Evolutionary conservation across 1,140 invertebrate species (phyloP).

Genomic region (Metaphire vulgaris): DNA sequence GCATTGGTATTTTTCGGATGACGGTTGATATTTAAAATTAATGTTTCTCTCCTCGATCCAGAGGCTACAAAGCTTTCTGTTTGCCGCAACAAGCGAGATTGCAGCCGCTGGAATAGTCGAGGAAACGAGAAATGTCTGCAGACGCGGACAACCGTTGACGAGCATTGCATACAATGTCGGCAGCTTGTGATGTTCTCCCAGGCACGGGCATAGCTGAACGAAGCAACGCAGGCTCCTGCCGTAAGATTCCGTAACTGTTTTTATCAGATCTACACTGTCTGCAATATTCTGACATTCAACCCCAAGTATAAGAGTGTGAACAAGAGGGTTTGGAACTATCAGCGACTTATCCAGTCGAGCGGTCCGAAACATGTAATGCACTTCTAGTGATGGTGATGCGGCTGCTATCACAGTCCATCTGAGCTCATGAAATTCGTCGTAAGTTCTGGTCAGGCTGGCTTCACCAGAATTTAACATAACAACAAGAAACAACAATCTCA

Average conservation of each 20-base stretch:
- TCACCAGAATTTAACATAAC: too few relatives aligned
- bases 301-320: neutral
- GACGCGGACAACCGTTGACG: neutral
- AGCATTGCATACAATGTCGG: neutral
- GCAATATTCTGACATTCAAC: neutral
- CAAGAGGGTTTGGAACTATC: neutral
- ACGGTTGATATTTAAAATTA: neutral
- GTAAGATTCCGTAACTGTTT: neutral
- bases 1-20: neutral
- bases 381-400: neutral
- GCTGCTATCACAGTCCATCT: neutral
- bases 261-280: neutral
- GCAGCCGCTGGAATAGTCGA: neutral
- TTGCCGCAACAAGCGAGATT: neutral
- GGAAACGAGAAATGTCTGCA: neutral
- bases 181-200: neutral
- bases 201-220: neutral
- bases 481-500: neutral
- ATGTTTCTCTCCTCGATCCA: neutral
- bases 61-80: neutral
- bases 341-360: neutral
- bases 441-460: neutral
- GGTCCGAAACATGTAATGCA: neutral
- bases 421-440: neutral
- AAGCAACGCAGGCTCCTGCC: neutral